Conservation (phyloP, 2,888 invertebrate species). For the Callinectes sapidus region DNA sequence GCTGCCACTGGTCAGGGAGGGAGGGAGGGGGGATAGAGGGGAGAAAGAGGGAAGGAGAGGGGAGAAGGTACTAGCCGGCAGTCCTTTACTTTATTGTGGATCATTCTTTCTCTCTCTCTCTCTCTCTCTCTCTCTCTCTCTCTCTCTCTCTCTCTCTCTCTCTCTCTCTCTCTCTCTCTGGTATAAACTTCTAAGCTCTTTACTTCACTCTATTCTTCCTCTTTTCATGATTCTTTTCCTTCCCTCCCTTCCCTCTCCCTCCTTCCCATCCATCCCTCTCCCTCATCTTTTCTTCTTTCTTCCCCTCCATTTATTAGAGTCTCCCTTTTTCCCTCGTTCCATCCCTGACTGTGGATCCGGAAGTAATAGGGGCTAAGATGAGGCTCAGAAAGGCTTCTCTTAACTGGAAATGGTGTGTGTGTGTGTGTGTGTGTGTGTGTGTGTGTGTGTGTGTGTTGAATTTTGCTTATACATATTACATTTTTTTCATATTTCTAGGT, state of each 20-base stretch:
- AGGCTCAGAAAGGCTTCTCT: background rate
- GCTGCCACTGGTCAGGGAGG: background rate
- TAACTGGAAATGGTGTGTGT: constrained; percentile 10
- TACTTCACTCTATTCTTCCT: background rate
- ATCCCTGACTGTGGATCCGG: background rate
- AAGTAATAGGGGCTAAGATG: background rate
- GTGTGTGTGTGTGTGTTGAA: background rate
- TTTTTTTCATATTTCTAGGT: no score
- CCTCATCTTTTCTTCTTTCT: background rate
- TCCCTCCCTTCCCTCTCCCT: background rate
- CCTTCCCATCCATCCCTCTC: background rate
- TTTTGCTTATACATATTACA: background rate
- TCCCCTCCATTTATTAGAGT: background rate
- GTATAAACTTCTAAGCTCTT: background rate
- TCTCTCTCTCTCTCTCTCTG: constrained; percentile 33
- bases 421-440: constrained; percentile 3
- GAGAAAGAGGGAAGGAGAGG: no score
- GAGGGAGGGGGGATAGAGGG: background rate
- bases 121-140: constrained; percentile 6
- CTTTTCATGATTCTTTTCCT: background rate
- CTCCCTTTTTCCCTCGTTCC: background rate
- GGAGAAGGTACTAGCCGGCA: background rate
- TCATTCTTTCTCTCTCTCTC: no score
- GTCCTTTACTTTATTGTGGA: background rate
- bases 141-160: constrained; percentile 32